Base-by-base conservation (phyloP, 2,113 vertebrate species). In the Mustelus asterias region DNA sequence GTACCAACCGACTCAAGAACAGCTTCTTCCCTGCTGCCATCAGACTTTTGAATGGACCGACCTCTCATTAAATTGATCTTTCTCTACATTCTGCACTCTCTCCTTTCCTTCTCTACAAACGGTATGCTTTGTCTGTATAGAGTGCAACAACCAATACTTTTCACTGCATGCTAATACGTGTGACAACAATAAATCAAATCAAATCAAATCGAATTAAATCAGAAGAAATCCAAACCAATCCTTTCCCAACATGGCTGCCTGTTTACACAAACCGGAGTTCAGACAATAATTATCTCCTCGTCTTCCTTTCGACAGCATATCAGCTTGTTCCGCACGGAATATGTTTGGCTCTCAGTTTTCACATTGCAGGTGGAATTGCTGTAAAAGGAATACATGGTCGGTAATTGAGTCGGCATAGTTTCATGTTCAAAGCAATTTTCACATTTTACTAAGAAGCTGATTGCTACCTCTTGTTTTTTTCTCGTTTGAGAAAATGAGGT, bases 391-490 rank as follows among this genome's bases (percentile, higher is more conserved):
- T 60, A 33, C 54, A 33, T 3, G 13, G 48, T 58, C 14, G 11
- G 20, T 60, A 33, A 33, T 33, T 14, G 54, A 18, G 88, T 60
- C 54, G 6, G 29, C 48, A 90, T 16, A 58, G 88, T 60, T 24
- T 60, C 11, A 14, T 63, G 26, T 60, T 58, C 5, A 14, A 60
- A 60, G 29, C 54, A 90, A 90, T 90, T 26, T 60, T 90, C 85
- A 48, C 85, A 54, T 60, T 90, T 90, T 90, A 60, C 88, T 60
- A 60, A 60, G 88, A 60, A 90, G 13, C 54, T 90, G 88, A 90
- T 90, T 90, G 54, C 88, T 26, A 33, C 29, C 11, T 90, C 22
- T 63, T 90, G 54, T 83, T 60, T 83, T 60, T 89, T 29, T 33
- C 22, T 58, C 9, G 11, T 89, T 54, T 14, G 29, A 60, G 29